phyloP scores from a whole-genome alignment of 2,797 vertebrate genomes.

The Mus caroli region DNA sequence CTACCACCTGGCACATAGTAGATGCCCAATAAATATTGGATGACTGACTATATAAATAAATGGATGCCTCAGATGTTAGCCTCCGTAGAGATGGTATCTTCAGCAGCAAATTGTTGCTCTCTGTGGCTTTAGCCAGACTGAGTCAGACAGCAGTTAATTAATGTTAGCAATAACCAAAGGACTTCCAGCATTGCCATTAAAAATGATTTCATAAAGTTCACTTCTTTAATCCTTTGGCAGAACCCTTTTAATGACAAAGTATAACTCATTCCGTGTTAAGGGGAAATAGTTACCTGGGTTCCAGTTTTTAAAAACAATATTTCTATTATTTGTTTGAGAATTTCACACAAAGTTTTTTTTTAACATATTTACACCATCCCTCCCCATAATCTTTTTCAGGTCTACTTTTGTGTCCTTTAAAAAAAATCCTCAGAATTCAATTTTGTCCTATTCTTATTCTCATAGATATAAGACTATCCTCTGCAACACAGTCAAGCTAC shows the following conservation, averaged over 20 bases:
- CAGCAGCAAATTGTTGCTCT: neutral
- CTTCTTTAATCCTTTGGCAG: conserved; percentile 65
- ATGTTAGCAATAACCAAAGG: conserved; percentile 53
- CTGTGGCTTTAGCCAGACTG: neutral
- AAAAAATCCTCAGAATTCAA: neutral
- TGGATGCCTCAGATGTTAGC: neutral
- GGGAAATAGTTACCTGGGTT: neutral
- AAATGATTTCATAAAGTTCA: conserved; percentile 54
- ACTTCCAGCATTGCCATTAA: conserved; percentile 34
- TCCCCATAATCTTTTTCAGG: neutral
- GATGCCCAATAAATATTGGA: conserved; percentile 8
- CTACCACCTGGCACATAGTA: neutral
- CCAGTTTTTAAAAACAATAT: neutral
- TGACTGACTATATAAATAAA: neutral
- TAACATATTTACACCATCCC: neutral
- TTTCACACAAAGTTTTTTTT: neutral
- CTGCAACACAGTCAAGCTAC: neutral
- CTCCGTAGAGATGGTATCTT: neutral
- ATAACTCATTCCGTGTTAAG: conserved; percentile 32
- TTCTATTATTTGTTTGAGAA: neutral
- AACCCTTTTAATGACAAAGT: conserved; percentile 66
- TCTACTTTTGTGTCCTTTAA: no score
- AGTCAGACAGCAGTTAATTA: conserved; percentile 49
- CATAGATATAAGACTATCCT: neutral
- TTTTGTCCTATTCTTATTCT: no score